Percentiles rank a stretch among this genome's conserved stretches.
These are phyloP conservation scores for Trisateles emortualis DNA, from an alignment of 2,888 invertebrate species.

Conservation along the genomic window DNA sequence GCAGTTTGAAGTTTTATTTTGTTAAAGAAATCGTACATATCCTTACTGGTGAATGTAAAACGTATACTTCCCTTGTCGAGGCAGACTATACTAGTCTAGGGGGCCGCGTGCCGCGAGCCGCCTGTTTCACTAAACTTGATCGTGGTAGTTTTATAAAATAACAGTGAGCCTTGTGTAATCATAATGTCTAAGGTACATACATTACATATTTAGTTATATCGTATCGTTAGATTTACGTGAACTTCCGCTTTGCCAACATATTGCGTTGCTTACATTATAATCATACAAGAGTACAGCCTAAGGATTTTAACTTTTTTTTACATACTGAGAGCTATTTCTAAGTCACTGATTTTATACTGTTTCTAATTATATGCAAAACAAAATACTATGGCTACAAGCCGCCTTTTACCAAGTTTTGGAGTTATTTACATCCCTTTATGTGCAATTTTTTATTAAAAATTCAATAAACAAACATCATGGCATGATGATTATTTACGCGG, in stretches of 20 bases:
- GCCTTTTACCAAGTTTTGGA: constrained; percentile 80
- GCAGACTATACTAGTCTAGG: constrained; percentile 70
- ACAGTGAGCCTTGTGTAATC: constrained; percentile 84
- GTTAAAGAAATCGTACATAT: constrained; percentile 83
- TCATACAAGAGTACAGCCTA: constrained; percentile 86
- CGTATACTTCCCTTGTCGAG: constrained; percentile 67
- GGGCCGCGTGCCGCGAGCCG: constrained; percentile 54
- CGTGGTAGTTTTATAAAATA: constrained; percentile 70
- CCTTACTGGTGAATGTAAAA: constrained; percentile 75
- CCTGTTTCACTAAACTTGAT: constrained; percentile 58
- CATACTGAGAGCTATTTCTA: constrained; percentile 86
- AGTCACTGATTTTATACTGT: constrained; percentile 84
- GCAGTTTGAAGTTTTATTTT: constrained; percentile 66
- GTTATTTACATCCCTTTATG: constrained; percentile 83
- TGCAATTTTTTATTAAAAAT: constrained; percentile 76
- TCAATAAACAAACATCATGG: constrained; percentile 81
- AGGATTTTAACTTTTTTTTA: constrained; percentile 86
- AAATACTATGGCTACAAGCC: constrained; percentile 77
- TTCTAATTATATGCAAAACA: constrained; percentile 70
- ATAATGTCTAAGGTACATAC: constrained; percentile 85
- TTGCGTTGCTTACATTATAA: constrained; percentile 86
- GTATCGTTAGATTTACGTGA: constrained; percentile 85
- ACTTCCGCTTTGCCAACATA: constrained; percentile 86
- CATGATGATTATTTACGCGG: constrained; percentile 76
- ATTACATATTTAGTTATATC: constrained; percentile 85